A percentile compares a stretch with the other conserved stretches of the same genome.
Evolutionary conservation across 2,888 invertebrate species (phyloP).

Genomic region (Agriopis leucophaearia): DNA sequence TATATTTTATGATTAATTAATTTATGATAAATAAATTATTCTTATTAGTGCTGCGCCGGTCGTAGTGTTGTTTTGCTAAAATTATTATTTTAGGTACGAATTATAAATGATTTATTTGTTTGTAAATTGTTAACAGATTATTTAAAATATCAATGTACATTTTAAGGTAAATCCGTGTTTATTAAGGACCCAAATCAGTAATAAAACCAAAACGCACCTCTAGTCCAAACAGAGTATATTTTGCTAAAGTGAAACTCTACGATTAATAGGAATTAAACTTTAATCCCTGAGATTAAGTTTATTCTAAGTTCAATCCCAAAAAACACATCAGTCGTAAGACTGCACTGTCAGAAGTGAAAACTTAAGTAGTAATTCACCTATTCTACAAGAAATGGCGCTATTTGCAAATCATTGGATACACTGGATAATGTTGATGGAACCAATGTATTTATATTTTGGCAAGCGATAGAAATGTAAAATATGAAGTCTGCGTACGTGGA

Average conservation of each 20-base stretch:
- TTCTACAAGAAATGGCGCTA: too few relatives aligned
- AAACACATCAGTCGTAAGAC: too few relatives aligned
- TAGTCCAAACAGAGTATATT: neutral
- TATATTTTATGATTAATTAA: conserved; percentile 39
- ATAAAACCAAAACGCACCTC: neutral
- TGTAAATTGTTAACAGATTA: neutral
- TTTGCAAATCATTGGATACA: too few relatives aligned
- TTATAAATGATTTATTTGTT: conserved; percentile 22
- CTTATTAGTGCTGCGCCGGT: conserved; percentile 19
- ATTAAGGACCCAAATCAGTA: neutral
- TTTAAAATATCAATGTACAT: neutral
- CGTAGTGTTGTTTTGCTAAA: conserved; percentile 6
- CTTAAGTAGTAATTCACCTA: too few relatives aligned
- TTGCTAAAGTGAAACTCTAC: too few relatives aligned
- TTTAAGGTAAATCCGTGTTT: conserved; percentile 2
- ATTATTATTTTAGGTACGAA: neutral
- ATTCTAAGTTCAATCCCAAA: too few relatives aligned
- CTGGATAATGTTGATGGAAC: too few relatives aligned
- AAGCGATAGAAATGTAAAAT: conserved; percentile 41
- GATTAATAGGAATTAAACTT: too few relatives aligned
- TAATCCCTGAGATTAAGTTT: too few relatives aligned
- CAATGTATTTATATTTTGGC: too few relatives aligned
- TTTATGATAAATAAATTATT: conserved; percentile 19
- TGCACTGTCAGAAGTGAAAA: too few relatives aligned
- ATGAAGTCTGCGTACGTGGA: conserved; percentile 20